Evolutionary conservation across 1,140 invertebrate species (phyloP).

Genomic region (Acromyrmex charruanus): DNA sequence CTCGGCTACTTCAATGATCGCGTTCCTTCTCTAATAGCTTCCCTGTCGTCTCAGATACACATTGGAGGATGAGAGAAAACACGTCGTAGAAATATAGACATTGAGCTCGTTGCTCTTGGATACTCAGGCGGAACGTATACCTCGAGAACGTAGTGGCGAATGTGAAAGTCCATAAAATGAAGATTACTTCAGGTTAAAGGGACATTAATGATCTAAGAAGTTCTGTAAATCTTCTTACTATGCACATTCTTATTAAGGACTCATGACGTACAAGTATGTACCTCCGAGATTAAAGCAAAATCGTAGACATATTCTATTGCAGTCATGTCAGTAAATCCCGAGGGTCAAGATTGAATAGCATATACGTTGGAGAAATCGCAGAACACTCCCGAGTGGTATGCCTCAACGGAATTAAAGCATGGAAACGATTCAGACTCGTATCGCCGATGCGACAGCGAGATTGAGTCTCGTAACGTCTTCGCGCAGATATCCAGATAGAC

Average conservation of each 20-base stretch:
- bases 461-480: conserved; percentile 71
- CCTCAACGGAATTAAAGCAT: conserved; percentile 33
- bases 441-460: conserved; percentile 22
- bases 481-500: conserved; percentile 77
- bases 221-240: conserved; percentile 40
- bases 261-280: neutral
- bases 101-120: conserved; percentile 25
- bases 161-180: conserved; percentile 40
- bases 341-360: conserved; percentile 35
- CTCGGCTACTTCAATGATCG: conserved; percentile 49
- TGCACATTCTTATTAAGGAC: conserved; percentile 31
- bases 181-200: conserved; percentile 30
- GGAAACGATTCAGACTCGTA: conserved; percentile 39
- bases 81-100: neutral
- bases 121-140: neutral
- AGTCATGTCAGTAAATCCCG: conserved; percentile 10
- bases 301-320: conserved; percentile 7
- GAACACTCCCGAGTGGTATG: neutral
- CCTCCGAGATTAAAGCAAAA: conserved; percentile 27
- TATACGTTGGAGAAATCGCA: conserved; percentile 24
- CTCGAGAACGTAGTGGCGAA: conserved; percentile 8
- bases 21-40: conserved; percentile 34
- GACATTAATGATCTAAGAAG: conserved; percentile 35
- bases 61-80: conserved; percentile 2
- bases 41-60: conserved; percentile 5